Conservation (phyloP, 2,113 vertebrate species). For the Onychorhynchus coronatus region DNA sequence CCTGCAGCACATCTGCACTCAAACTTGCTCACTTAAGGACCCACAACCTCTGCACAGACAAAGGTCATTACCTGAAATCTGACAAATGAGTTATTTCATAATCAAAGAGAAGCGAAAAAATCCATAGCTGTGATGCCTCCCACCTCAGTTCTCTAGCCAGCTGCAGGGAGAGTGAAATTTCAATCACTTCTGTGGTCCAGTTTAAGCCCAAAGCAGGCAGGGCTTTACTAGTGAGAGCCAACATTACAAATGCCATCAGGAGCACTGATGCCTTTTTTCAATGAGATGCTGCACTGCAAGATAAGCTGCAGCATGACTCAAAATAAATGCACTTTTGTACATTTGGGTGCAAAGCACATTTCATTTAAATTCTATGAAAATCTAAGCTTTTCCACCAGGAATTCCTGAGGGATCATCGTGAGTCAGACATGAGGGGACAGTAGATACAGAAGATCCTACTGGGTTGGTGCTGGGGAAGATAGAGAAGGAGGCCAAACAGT, state of each 20-base stretch:
- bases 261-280: neutral
- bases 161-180: neutral
- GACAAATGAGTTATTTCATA: neutral
- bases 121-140: neutral
- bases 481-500: neutral
- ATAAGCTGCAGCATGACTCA: neutral
- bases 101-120: neutral
- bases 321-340: neutral
- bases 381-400: neutral
- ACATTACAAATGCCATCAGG: neutral
- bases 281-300: neutral
- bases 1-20: neutral
- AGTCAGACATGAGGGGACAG: neutral
- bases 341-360: neutral
- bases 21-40: neutral
- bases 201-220: neutral
- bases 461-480: neutral
- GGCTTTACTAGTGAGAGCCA: neutral
- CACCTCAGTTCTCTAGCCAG: neutral
- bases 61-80: neutral
- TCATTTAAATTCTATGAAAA: neutral
- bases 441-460: neutral
- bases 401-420: neutral
- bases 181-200: neutral
- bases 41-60: neutral